phyloP scores from a whole-genome alignment of 2,888 invertebrate species.

The Ferrisia virgata region DNA sequence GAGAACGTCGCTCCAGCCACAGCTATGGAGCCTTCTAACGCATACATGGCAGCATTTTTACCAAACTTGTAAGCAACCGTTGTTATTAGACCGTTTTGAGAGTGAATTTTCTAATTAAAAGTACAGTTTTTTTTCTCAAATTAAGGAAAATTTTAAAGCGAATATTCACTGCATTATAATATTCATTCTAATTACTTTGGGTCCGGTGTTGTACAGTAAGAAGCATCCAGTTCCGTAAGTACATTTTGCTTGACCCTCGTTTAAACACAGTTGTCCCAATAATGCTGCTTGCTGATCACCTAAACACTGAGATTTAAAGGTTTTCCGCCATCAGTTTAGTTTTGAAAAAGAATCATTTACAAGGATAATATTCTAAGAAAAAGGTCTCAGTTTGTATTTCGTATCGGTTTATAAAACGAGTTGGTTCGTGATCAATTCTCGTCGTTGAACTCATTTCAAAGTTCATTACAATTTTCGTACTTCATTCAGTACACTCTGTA shows the following conservation, averaged over 20 bases:
- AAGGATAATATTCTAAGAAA: not conserved
- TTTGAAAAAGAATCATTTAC: not conserved
- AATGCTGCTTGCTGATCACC: conserved; percentile 96
- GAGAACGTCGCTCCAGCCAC: conserved; percentile 88
- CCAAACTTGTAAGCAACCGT: conserved; percentile 91
- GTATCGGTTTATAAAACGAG: too few species aligned
- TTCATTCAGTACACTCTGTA: not conserved
- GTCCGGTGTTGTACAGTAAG: conserved; percentile 91
- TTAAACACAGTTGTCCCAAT: conserved; percentile 85
- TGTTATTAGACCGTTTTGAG: conserved; percentile 82
- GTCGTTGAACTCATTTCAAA: too few species aligned
- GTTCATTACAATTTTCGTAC: not conserved
- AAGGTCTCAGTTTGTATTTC: too few species aligned
- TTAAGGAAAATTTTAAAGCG: not conserved
- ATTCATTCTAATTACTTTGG: conserved; percentile 55
- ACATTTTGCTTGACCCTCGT: conserved; percentile 86
- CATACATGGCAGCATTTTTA: conserved; percentile 76
- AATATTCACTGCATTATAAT: too few species aligned
- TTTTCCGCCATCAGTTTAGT: not conserved
- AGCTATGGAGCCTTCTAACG: conserved; percentile 94
- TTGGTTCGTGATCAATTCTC: too few species aligned
- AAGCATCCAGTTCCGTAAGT: conserved; percentile 95
- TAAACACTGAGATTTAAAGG: conserved; percentile 66
- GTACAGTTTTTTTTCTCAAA: not conserved
- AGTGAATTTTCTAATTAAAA: conserved; percentile 64